These are phyloP conservation scores for Brachyalestes nurse DNA, from an alignment of 2,797 vertebrate genomes.

Conservation along the genomic window DNA sequence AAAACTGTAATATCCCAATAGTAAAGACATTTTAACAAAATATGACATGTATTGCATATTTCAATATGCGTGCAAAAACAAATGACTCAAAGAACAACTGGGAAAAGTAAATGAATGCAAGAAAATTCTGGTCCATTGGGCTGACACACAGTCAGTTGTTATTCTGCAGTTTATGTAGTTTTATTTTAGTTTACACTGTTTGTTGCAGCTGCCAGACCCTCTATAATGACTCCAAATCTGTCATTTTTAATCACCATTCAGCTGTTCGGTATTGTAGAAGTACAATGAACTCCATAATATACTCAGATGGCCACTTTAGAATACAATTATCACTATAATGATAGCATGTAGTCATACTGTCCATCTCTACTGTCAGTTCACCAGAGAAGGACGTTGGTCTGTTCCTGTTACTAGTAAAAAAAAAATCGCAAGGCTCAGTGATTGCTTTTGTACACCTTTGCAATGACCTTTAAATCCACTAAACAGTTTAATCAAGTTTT, in stretches of 20 bases:
- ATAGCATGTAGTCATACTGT: background rate
- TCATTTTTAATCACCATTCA: background rate
- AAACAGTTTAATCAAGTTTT: slow-evolving; percentile 40
- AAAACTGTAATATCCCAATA: background rate
- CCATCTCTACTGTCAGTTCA: background rate
- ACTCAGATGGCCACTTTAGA: background rate
- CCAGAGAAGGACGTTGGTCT: background rate
- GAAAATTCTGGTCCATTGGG: too few relatives aligned
- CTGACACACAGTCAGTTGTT: too few relatives aligned
- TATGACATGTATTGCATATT: too few relatives aligned
- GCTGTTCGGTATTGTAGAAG: background rate
- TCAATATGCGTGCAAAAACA: too few relatives aligned
- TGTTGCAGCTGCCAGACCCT: too few relatives aligned
- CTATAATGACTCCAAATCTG: too few relatives aligned
- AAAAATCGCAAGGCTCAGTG: slow-evolving; percentile 4
- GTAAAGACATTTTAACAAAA: too few relatives aligned
- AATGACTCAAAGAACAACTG: too few relatives aligned
- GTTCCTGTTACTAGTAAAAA: background rate
- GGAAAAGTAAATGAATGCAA: too few relatives aligned
- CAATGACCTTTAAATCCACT: slow-evolving; percentile 42
- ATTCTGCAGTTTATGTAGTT: too few relatives aligned
- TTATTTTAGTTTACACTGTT: too few relatives aligned
- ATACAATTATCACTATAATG: background rate
- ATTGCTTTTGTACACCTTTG: slow-evolving; percentile 18
- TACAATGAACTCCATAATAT: background rate